Percentiles rank a stretch among this genome's conserved stretches.
These are phyloP conservation scores for Chelidonichthys spinosus DNA, from an alignment of 2,797 vertebrate species.

Conservation along the genomic window DNA sequence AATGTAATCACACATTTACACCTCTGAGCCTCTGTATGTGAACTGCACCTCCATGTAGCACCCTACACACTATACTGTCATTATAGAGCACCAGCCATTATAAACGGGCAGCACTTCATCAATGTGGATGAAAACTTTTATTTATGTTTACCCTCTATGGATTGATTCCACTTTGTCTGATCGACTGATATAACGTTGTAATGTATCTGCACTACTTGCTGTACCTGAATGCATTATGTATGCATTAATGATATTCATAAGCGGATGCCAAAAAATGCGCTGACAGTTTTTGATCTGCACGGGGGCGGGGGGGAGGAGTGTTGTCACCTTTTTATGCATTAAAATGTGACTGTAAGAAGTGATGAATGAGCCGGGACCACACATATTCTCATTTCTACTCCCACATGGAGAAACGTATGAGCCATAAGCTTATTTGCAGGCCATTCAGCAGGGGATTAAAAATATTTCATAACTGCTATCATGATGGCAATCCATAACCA, in stretches of 20 bases:
- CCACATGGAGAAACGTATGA: background rate
- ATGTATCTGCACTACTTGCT: background rate
- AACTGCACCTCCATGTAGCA: background rate
- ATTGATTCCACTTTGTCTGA: background rate
- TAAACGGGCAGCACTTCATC: background rate
- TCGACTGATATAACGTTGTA: background rate
- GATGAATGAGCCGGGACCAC: background rate
- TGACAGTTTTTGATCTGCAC: background rate
- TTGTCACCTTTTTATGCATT: background rate
- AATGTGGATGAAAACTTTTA: background rate
- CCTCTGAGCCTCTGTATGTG: background rate
- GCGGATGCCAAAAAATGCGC: background rate
- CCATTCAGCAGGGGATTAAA: constrained; percentile 35
- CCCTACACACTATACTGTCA: background rate
- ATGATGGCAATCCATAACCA: constrained; percentile 56
- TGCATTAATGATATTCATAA: background rate
- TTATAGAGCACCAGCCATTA: background rate
- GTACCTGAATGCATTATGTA: background rate
- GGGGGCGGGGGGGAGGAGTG: too few species aligned
- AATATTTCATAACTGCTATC: constrained; percentile 55
- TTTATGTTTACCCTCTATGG: background rate
- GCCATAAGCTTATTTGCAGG: constrained; percentile 20
- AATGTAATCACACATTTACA: background rate
- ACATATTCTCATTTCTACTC: background rate
- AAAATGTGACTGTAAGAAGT: background rate